Evolutionary conservation across 2,113 vertebrate species (phyloP).

Genomic region (Gambusia affinis): DNA sequence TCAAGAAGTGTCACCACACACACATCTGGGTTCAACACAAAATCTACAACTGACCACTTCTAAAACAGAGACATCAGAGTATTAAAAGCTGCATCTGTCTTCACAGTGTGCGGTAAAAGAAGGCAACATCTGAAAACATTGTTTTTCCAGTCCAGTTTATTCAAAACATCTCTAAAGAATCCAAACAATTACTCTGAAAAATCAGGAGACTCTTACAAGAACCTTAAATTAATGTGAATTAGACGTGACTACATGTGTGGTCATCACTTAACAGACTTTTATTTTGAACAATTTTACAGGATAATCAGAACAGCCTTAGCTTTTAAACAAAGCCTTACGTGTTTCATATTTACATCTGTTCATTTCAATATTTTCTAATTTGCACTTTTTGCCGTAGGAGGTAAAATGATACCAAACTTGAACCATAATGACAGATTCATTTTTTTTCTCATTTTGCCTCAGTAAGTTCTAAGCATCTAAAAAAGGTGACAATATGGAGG

Average conservation of each 20-base stretch:
- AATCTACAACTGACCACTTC: too few species aligned
- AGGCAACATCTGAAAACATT: conserved; percentile 5
- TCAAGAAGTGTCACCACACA: too few species aligned
- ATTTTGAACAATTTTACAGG: not conserved
- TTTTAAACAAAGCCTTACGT: not conserved
- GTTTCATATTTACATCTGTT: conserved; percentile 3
- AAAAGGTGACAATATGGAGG: too few species aligned
- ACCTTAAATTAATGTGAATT: conserved; percentile 56
- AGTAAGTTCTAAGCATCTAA: too few species aligned
- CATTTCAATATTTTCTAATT: not conserved
- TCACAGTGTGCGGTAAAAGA: not conserved
- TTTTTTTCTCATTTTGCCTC: not conserved
- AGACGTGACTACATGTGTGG: conserved; percentile 36
- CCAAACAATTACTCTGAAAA: conserved; percentile 26
- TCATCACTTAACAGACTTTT: conserved; percentile 37
- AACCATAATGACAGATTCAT: not conserved
- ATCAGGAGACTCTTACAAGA: conserved; percentile 21
- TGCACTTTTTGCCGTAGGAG: not conserved
- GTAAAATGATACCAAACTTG: conserved; percentile 3
- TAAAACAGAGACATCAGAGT: too few species aligned
- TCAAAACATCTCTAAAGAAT: conserved; percentile 49
- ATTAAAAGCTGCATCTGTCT: too few species aligned
- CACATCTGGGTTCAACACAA: too few species aligned
- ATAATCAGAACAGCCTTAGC: not conserved
- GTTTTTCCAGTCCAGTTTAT: conserved; percentile 49